A percentile compares a stretch with the other conserved stretches of the same genome.
Evolutionary conservation across 2,113 vertebrate genomes (phyloP).

Genomic region (Lonchura striata): DNA sequence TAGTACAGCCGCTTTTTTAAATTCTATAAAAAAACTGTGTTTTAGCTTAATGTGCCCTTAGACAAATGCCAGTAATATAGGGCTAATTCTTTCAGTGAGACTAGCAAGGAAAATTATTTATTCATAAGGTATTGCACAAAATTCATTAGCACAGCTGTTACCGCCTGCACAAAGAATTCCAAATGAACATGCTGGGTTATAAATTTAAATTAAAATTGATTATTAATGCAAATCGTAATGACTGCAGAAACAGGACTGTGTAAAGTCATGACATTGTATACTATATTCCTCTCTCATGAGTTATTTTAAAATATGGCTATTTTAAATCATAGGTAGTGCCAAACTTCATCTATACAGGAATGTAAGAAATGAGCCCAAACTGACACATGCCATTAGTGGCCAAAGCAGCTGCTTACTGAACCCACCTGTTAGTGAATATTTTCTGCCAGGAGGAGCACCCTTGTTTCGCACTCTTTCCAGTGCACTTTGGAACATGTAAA

Average conservation of each 20-base stretch:
- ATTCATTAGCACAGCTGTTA: constrained; percentile 67
- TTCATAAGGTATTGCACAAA: constrained; percentile 47
- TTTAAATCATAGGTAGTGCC: neutral
- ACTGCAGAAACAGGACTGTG: constrained; percentile 4
- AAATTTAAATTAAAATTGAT: constrained; percentile 70
- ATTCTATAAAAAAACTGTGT: neutral
- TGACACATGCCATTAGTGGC: neutral
- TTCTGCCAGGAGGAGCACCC: neutral
- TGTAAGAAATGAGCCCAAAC: neutral
- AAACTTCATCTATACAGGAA: neutral
- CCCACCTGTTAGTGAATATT: neutral
- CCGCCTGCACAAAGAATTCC: constrained; percentile 53
- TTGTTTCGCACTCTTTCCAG: neutral
- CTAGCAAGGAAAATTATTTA: constrained; percentile 48
- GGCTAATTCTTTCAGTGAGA: neutral
- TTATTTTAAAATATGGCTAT: neutral
- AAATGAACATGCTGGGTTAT: constrained; percentile 51
- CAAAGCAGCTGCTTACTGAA: neutral
- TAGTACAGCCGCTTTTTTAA: neutral
- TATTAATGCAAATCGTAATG: constrained; percentile 58
- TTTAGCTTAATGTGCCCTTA: neutral
- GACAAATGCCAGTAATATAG: neutral
- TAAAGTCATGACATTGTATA: constrained; percentile 36
- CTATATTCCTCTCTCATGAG: neutral
- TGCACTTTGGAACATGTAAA: neutral